Base-by-base conservation (phyloP, 2,888 invertebrate genomes). In the Tenthredo distinguenda region DNA sequence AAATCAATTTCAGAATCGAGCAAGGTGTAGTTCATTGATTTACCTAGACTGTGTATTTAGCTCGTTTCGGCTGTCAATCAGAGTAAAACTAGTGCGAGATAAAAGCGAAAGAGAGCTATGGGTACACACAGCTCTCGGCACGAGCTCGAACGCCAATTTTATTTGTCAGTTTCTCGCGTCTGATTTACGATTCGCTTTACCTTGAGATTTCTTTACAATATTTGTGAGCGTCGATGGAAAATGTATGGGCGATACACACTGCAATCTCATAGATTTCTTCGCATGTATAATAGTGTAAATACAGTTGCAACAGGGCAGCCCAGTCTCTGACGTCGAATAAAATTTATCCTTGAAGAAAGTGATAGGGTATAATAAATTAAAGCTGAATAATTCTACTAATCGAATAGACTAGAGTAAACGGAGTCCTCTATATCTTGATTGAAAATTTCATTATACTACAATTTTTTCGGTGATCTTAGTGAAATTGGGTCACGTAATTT, bases 401-500 rank as follows among this genome's bases (percentile, higher is more conserved):
- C 43, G 2, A n/a, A 15, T 15, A 18, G 68, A 31, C 34, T 68
- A 68, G 68, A 68, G 34, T 68, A 0, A 2, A 62, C 6, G 9
- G n/a, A 62, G 26, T n/a, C 55, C n/a, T 55, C 0, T 6, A 2
- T 62, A 62, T 62, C 62, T 62, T 62, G 5, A 26, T 62, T 62
- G 21, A 62, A 62, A 58, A 79, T 58, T 58, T 79, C 40, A 79
- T 40, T 62, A 62, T 26, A 10, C 18, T 76, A 5, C 15, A 62
- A 12, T 6, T 21, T 34, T 50, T 81, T 18, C 58, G 21, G 15
- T 21, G 26, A 34, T 31, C 31, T 58, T 58, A 34, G 3, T 26
- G 40, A 62, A 81, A 81, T 81, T 81, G 62, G 81, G 81, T 81
- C 81, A 21, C 10, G 21, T 81, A 62, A 81, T 62, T 40, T 26